Conservation (phyloP, 1,140 invertebrate species). For the Cephus cinctus region DNA sequence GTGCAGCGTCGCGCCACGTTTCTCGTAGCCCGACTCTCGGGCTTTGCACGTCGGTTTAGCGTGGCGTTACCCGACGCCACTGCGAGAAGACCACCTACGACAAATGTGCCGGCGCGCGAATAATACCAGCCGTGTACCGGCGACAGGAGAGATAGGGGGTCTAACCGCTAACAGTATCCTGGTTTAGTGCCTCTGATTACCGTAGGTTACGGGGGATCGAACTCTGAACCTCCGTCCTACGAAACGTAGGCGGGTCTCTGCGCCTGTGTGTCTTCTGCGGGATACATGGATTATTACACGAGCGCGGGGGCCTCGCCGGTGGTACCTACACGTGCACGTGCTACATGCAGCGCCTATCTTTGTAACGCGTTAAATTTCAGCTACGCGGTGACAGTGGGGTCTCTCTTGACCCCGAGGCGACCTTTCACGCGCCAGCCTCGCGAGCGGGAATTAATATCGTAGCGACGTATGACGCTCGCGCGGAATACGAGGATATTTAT, state of each 20-base stretch:
- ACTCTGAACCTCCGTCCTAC: conserved; percentile 15
- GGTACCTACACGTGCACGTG: too few species aligned
- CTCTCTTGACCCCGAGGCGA: neutral
- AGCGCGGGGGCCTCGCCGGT: too few species aligned
- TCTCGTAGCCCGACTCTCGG: too few species aligned
- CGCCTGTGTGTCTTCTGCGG: too few species aligned
- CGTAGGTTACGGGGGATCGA: conserved; percentile 28
- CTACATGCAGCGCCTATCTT: too few species aligned
- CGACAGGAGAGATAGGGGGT: conserved; percentile 44
- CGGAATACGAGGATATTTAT: neutral
- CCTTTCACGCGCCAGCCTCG: neutral
- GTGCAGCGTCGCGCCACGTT: too few species aligned
- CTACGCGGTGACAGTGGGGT: neutral
- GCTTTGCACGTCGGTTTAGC: too few species aligned
- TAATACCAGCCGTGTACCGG: conserved; percentile 37
- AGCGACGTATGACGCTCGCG: too few species aligned
- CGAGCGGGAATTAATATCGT: neutral
- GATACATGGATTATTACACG: too few species aligned
- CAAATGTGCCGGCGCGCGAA: conserved; percentile 49
- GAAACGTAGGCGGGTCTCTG: too few species aligned
- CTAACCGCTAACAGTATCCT: conserved; percentile 44
- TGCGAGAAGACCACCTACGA: conserved; percentile 49
- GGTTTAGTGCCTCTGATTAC: conserved; percentile 54
- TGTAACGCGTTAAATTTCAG: neutral
- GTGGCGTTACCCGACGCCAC: conserved; percentile 25